phyloP scores from a whole-genome alignment of 2,888 invertebrate genomes.

The Spisula subtruncata region DNA sequence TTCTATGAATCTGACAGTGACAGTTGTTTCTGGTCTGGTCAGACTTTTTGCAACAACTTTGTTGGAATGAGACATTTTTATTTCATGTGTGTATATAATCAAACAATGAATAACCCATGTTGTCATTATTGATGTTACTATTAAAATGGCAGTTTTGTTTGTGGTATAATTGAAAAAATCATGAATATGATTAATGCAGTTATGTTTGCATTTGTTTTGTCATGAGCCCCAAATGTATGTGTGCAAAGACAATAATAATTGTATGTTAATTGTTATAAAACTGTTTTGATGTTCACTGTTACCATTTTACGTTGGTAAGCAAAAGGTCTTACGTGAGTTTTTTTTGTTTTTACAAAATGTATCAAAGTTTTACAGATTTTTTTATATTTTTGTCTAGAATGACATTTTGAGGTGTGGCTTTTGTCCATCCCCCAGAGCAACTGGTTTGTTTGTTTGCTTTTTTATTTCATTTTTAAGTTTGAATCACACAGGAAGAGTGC shows the following conservation, averaged over 20 bases:
- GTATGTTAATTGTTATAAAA: background rate
- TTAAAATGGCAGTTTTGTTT: conserved; percentile 20
- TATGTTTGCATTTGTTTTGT: background rate
- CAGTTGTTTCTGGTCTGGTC: background rate
- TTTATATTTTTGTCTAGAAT: background rate
- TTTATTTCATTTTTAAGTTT: background rate
- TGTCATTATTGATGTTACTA: conserved; percentile 6
- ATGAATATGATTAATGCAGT: background rate
- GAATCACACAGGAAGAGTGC: conserved; percentile 5
- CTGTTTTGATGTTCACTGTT: background rate
- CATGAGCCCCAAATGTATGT: background rate
- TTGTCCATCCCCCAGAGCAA: conserved; percentile 4
- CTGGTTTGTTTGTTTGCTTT: background rate
- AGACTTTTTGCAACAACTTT: background rate
- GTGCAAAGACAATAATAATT: background rate
- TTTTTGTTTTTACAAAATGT: background rate
- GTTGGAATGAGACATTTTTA: background rate
- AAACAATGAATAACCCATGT: background rate
- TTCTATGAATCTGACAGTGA: background rate
- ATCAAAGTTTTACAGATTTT: conserved; percentile 5
- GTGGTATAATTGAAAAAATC: background rate
- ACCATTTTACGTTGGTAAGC: background rate
- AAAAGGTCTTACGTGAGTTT: background rate
- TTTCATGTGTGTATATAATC: background rate
- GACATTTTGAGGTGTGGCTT: conserved; percentile 24